Base-by-base conservation (phyloP, 2,113 vertebrate species). In the Dipodomys merriami region DNA sequence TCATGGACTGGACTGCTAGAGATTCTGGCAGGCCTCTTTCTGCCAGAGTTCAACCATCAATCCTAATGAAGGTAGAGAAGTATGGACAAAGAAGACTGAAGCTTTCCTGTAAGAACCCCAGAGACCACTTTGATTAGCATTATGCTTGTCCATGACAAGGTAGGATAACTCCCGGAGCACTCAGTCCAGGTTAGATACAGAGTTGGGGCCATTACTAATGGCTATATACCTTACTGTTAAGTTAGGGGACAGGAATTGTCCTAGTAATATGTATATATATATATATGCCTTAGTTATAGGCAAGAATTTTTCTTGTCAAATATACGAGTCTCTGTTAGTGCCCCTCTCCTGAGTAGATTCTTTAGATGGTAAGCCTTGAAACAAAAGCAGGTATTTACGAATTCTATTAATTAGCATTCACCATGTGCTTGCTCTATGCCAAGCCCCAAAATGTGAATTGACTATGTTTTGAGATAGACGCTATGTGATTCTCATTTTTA, bases 141-240 rank as follows among this genome's bases (percentile, higher is more conserved):
- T 68, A 25, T 87, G 82, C 35, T 79, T 83, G n/a, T 16, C 67
- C 23, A 11, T 73, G 84, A 90, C 68, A 81, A 93, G 95, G 92
- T 96, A 95, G 84, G 90, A 65, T 71, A 68, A 93, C 69, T 7
- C 57, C 44, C 15, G 80, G 39, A 76, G 49, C 39, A 72, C 23
- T n/a, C n/a, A 19, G 4, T 35, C 16, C 92, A 81, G 65, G 62
- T 53, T 35, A 35, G 20, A 82, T 81, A 87, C 8, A 78, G 33
- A 85, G 39, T 68, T 60, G 23, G 72, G 25, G 19, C 46, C 16
- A 53, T 57, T 22, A 30, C 20, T 46, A 11, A 35, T 69, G 30
- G 8, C 71, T 60, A 11, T 35, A 12, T n/a, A 30, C 5, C 44
- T 91, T 79, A 65, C 35, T 46, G 5, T 57, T 73, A 74, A 86